A percentile compares a stretch with the other conserved stretches of the same genome.
phyloP scores from a whole-genome alignment of 37 sponge, comb jelly and placozoan species.

The Haliclona indistincta region DNA sequence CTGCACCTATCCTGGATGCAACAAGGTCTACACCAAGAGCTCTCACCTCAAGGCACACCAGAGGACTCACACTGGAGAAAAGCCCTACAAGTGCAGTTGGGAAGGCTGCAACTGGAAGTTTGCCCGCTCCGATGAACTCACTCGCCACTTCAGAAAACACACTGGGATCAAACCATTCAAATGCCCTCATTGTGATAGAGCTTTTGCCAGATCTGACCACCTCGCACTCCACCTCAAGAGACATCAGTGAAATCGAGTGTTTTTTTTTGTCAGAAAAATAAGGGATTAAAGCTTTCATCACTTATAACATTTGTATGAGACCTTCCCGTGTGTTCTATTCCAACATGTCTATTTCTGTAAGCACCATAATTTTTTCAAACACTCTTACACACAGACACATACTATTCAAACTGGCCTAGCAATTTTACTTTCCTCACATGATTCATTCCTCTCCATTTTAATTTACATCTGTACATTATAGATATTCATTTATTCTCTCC shows the following conservation, averaged over 20 bases:
- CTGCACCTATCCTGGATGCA: constrained; percentile 92
- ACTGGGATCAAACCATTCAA: constrained; percentile 98
- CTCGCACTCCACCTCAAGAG: constrained; percentile 89
- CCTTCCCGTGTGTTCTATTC: too few species aligned
- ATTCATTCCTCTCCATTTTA: too few species aligned
- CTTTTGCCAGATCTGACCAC: constrained; percentile 95
- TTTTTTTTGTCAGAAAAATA: too few species aligned
- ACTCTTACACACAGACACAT: too few species aligned
- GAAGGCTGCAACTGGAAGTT: constrained; percentile 98
- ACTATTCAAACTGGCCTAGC: too few species aligned
- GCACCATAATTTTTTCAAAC: too few species aligned
- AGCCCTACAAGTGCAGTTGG: constrained; percentile 97
- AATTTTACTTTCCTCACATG: too few species aligned
- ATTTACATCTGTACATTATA: too few species aligned
- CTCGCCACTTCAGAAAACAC: constrained; percentile 95
- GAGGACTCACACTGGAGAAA: constrained; percentile 98
- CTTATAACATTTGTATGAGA: too few species aligned
- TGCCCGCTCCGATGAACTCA: constrained; percentile 96
- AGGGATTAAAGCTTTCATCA: too few species aligned
- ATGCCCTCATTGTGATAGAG: constrained; percentile 93
- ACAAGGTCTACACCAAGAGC: constrained; percentile 98
- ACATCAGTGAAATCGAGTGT: constrained; percentile 48
- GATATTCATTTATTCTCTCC: too few species aligned
- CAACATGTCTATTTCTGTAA: too few species aligned
- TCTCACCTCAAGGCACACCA: constrained; percentile 98